Percentiles rank a stretch among this genome's conserved stretches.
Conservation (phyloP, 2,797 vertebrate genomes). For the Fistularia commersonii region DNA sequence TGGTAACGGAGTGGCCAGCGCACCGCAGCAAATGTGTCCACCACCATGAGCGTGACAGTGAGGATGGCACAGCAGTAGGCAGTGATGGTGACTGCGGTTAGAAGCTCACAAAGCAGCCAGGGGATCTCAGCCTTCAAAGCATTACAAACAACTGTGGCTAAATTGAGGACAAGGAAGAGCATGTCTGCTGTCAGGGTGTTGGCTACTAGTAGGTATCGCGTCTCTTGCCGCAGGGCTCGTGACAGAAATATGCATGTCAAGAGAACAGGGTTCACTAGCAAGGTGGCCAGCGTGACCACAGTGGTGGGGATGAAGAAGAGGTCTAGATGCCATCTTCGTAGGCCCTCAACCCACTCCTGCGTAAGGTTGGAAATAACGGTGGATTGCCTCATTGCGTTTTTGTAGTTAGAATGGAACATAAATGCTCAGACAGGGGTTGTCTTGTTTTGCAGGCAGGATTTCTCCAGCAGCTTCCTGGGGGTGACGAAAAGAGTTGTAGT, state of each 20-base stretch:
- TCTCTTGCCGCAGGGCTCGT: constrained; percentile 69
- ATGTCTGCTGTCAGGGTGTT: constrained; percentile 77
- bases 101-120: constrained; percentile 63
- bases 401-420: not conserved
- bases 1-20: constrained; percentile 77
- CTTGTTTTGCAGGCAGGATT: not conserved
- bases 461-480: constrained; percentile 23
- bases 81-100: constrained; percentile 59
- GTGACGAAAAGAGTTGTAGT: constrained; percentile 3
- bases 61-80: constrained; percentile 73
- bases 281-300: constrained; percentile 62
- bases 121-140: constrained; percentile 27
- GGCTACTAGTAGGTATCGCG: constrained; percentile 78
- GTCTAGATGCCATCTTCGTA: constrained; percentile 52
- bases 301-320: constrained; percentile 70
- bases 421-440: constrained; percentile 1
- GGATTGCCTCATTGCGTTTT: constrained; percentile 20
- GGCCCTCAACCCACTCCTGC: constrained; percentile 45
- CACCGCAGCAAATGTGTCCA: constrained; percentile 80
- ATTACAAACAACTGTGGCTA: constrained; percentile 61
- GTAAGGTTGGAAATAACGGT: constrained; percentile 48
- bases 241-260: constrained; percentile 68
- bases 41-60: constrained; percentile 78
- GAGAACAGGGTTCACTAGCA: constrained; percentile 72
- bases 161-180: constrained; percentile 74